Evolutionary conservation across 1,140 invertebrate species (phyloP).

Genomic region (Metaphire vulgaris): DNA sequence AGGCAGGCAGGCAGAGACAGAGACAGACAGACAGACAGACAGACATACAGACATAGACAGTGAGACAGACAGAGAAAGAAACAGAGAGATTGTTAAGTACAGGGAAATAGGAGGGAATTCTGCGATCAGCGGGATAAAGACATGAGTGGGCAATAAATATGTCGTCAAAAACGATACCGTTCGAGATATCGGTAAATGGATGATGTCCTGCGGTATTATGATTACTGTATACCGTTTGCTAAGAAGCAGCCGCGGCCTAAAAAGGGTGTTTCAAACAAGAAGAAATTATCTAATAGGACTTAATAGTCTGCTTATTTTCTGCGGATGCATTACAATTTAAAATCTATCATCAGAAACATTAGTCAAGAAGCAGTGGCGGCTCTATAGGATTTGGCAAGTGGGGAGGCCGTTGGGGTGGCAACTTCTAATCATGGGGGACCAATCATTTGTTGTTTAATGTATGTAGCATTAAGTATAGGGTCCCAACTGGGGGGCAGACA

Average conservation of each 20-base stretch:
- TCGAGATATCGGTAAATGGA: not conserved
- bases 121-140: not conserved
- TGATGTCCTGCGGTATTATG: not conserved
- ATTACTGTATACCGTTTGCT: not conserved
- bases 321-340: too few relatives aligned
- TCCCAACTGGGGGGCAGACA: too few relatives aligned
- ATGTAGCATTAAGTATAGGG: too few relatives aligned
- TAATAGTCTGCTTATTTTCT: too few relatives aligned
- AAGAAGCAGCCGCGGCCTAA: not conserved
- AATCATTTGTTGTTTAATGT: too few relatives aligned
- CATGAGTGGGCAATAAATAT: not conserved
- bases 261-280: not conserved
- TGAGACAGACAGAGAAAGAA: not conserved
- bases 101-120: not conserved
- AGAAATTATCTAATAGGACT: too few relatives aligned
- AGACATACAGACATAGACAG: not conserved
- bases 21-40: not conserved
- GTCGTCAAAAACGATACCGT: not conserved
- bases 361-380: too few relatives aligned
- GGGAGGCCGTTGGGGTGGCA: too few relatives aligned
- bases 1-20: not conserved
- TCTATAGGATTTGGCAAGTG: too few relatives aligned
- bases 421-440: too few relatives aligned
- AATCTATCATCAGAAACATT: too few relatives aligned
- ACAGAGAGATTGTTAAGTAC: not conserved